Conservation (phyloP, 2,888 invertebrate genomes). For the Tupiocoris notatus region DNA sequence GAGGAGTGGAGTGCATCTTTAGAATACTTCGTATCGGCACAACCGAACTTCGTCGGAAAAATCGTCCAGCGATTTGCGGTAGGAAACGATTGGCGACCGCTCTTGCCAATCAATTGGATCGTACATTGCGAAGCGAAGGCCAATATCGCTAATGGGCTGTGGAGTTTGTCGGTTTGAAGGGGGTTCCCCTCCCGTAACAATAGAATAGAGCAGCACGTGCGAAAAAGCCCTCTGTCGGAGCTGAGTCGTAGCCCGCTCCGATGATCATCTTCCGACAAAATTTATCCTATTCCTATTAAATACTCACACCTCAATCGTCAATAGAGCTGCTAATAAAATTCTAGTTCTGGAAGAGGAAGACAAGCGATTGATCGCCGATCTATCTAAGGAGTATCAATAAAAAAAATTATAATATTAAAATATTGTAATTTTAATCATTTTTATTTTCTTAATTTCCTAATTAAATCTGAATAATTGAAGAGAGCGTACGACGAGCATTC, state of each 20-base stretch:
- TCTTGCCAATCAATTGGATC: not conserved
- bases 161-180: not conserved
- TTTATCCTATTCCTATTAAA: not conserved
- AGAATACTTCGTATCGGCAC: too few relatives aligned
- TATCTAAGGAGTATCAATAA: too few relatives aligned
- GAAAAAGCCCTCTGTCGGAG: not conserved
- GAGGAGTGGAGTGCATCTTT: too few relatives aligned
- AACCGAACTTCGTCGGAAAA: too few relatives aligned
- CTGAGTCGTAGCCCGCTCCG: not conserved
- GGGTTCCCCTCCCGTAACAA: not conserved
- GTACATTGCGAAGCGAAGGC: not conserved
- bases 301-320: not conserved
- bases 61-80: not conserved
- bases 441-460: too few relatives aligned
- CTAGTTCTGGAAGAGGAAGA: too few relatives aligned
- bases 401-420: too few relatives aligned
- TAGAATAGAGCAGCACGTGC: not conserved
- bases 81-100: not conserved
- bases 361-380: too few relatives aligned
- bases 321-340: too few relatives aligned
- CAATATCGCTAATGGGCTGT: not conserved
- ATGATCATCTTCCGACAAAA: not conserved
- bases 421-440: too few relatives aligned
- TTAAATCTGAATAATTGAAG: too few relatives aligned
- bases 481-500: too few relatives aligned